Evolutionary conservation across 2,888 invertebrate species (phyloP).

Genomic region (Spisula subtruncata): DNA sequence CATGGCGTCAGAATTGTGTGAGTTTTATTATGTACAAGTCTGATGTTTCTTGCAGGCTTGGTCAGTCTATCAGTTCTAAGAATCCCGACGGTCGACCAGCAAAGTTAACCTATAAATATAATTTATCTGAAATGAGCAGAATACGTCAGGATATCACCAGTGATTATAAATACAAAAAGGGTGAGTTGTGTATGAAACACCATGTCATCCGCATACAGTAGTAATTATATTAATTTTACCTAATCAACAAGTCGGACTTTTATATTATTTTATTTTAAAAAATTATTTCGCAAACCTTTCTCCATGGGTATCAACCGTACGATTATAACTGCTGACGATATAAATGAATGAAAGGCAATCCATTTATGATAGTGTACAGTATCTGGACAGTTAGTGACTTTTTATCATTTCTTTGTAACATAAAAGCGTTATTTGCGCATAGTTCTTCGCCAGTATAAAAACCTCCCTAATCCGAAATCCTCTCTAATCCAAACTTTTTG

Average conservation of each 20-base stretch:
- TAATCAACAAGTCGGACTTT: too few relatives aligned
- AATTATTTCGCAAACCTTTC: not conserved
- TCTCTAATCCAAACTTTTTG: too few relatives aligned
- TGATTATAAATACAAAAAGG: slow-evolving; percentile 75
- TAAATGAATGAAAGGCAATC: too few relatives aligned
- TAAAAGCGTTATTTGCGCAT: too few relatives aligned
- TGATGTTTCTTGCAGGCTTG: slow-evolving; percentile 59
- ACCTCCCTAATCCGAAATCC: too few relatives aligned
- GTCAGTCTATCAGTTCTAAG: slow-evolving; percentile 74
- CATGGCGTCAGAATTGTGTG: too few relatives aligned
- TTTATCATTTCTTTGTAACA: too few relatives aligned
- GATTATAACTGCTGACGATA: not conserved
- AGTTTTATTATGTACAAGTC: not conserved
- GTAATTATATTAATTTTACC: not conserved
- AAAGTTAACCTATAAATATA: slow-evolving; percentile 62
- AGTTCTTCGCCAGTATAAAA: too few relatives aligned
- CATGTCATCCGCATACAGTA: not conserved
- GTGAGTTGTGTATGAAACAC: slow-evolving; percentile 43
- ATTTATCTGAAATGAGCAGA: slow-evolving; percentile 60
- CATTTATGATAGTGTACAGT: too few relatives aligned
- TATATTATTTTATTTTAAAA: too few relatives aligned
- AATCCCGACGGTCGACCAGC: slow-evolving; percentile 74
- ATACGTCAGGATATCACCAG: slow-evolving; percentile 73
- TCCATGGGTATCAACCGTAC: not conserved
- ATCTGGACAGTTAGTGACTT: too few relatives aligned